Percentiles rank a stretch among this genome's conserved stretches.
phyloP scores from a whole-genome alignment of 2,113 vertebrate genomes.

The Trinectes maculatus region DNA sequence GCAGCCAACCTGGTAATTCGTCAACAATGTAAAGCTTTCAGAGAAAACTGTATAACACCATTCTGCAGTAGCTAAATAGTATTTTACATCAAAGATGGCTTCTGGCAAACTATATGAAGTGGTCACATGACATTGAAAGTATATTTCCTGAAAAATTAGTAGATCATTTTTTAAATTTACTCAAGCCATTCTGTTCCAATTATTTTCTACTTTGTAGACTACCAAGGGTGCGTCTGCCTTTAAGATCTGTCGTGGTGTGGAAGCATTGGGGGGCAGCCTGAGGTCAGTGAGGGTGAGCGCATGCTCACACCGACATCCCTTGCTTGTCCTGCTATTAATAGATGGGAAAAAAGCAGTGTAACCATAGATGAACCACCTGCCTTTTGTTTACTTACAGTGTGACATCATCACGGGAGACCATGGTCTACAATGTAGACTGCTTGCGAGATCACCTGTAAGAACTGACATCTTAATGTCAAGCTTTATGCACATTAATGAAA shows the following conservation, averaged over 20 bases:
- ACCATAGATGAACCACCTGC: conserved; percentile 7
- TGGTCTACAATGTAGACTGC: conserved; percentile 88
- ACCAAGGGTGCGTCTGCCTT: conserved; percentile 93
- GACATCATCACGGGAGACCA: conserved; percentile 87
- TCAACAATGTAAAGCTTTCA: conserved; percentile 24
- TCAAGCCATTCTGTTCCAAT: too few species aligned
- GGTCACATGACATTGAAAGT: too few species aligned
- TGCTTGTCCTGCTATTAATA: conserved; percentile 27
- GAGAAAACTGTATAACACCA: not conserved
- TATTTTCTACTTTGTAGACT: conserved; percentile 78
- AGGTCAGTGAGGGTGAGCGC: conserved; percentile 81
- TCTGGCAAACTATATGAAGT: not conserved
- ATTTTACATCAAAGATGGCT: not conserved
- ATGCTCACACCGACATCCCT: not conserved
- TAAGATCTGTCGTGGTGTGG: conserved; percentile 89
- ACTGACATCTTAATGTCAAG: not conserved
- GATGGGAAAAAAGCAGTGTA: not conserved
- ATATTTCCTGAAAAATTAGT: too few species aligned
- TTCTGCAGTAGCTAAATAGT: not conserved
- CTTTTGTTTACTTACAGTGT: conserved; percentile 80
- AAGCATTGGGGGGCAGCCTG: conserved; percentile 88
- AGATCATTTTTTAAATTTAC: not conserved
- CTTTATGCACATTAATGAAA: not conserved
- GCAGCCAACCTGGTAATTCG: conserved; percentile 87
- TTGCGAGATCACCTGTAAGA: conserved; percentile 90